Base-by-base conservation (phyloP, 2,113 vertebrate genomes). In the Lamprotornis superbus region DNA sequence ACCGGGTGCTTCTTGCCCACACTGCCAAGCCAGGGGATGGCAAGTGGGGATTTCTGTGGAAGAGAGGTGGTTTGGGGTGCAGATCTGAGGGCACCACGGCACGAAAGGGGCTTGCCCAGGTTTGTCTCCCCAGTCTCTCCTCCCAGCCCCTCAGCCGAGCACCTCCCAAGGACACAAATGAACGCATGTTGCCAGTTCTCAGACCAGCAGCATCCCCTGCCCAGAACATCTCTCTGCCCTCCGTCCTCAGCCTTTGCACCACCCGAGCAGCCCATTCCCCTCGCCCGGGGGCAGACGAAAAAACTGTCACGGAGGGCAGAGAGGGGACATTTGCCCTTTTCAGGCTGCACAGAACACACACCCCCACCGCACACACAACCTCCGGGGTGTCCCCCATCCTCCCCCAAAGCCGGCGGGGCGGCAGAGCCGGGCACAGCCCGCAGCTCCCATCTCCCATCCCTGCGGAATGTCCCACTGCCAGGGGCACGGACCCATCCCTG, bases 281-380 rank as follows among this genome's bases (percentile, higher is more conserved):
- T 7, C 9, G 11, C 37, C 13, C 19, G 27, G 8, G 9, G 11
- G n/a, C 22, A 49, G 13, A 2, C 1, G 1, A 27, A 31, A 57
- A 57, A 3, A 27, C 35, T 44, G 37, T 0, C 46, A 10, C 42
- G 11, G 16, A 44, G 23, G 16, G 82, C 7, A 4, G 33, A 37
- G 40, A 19, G 42, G 30, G 37, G 4, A 10, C 19, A 46, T 5
- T 0, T 37, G 7, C n/a, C 70, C 46, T 53, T 70, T 5, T 1
- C 39, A 22, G 39, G 49, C 67, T 59, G 8, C 69, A 7, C n/a
- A 23, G 40, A 42, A 9, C 40, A 5, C 39, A 12, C 28, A 1
- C 17, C 0, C 19, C 2, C 33, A 3, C 10, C 28, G 5, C 21
- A 3, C 35, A 3, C 20, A 12, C 39, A 19, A 0, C 47, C 53